Evolutionary conservation across 37 sponge, comb jelly and placozoan species (phyloP), one percentile per base, ranked within the genome.

Genomic region (Theonella swinhoei): DNA sequence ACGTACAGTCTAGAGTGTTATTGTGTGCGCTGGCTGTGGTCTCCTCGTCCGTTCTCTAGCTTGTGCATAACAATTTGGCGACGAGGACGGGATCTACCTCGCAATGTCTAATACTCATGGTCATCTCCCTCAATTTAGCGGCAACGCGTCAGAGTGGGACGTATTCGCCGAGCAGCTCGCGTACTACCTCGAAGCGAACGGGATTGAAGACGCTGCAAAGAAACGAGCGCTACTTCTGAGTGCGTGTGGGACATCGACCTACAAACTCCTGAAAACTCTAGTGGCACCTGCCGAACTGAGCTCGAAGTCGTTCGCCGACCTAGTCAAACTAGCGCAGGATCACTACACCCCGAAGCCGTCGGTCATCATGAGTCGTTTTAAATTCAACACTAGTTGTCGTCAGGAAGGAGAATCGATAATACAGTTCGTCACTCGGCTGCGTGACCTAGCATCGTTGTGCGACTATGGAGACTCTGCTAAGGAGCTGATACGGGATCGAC

Each of bases 141-240:
- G n/a, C n/a, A n/a, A n/a, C n/a, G n/a, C n/a, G n/a, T n/a, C n/a
- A n/a, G n/a, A n/a, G n/a, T n/a, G n/a, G n/a, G n/a, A n/a, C n/a
- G n/a, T n/a, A n/a, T n/a, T n/a, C n/a, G n/a, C n/a, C n/a, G n/a
- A n/a, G n/a, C n/a, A n/a, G n/a, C n/a, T n/a, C n/a, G n/a, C n/a
- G n/a, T n/a, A n/a, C n/a, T n/a, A n/a, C n/a, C n/a, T n/a, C n/a
- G n/a, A n/a, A n/a, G 78, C 61, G 31, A 23, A 78, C 22, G 79
- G 40, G 26, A 38, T 68, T 22, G 26, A 11, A 29, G 62, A 71
- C 72, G 64, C 3, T 4, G 62, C 25, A 14, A 70, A 82, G 74
- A 83, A 73, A 65, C 32, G 66, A 35, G 37, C 84, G 14, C 61
- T 83, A 23, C 63, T 83, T 26, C 43, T 83, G 64, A 65, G 54